Evolutionary conservation across 2,113 vertebrate genomes (phyloP).

Genomic region (Albula goreensis): DNA sequence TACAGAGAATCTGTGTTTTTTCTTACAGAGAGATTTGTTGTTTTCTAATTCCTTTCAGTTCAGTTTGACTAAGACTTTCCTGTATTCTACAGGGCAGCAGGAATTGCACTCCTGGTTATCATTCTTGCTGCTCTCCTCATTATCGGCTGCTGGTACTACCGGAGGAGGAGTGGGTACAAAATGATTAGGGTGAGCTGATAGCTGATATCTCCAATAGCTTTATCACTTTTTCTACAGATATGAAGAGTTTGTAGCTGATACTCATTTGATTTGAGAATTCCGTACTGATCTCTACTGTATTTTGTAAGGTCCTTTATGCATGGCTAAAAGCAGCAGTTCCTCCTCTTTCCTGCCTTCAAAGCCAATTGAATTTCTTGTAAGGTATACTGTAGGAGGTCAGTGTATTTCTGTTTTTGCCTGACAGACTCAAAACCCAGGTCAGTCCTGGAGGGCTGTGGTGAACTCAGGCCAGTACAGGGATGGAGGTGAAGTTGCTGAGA

Average conservation of each 20-base stretch:
- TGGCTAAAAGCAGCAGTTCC: background rate
- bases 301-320: background rate
- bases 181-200: slow-evolving; percentile 74
- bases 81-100: slow-evolving; percentile 76
- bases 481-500: slow-evolving; percentile 60
- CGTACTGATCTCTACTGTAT: no score
- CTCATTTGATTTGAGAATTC: no score
- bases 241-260: background rate
- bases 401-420: background rate
- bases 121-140: slow-evolving; percentile 80
- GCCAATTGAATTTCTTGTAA: background rate
- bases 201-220: background rate
- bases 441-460: slow-evolving; percentile 46
- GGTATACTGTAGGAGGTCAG: background rate
- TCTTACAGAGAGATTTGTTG: no score
- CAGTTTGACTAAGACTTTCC: slow-evolving; percentile 31
- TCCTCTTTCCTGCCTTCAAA: no score
- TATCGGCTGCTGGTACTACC: slow-evolving; percentile 89
- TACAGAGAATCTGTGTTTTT: no score
- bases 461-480: slow-evolving; percentile 60
- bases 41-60: background rate
- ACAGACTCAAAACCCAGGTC: slow-evolving; percentile 50
- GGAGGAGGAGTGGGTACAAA: slow-evolving; percentile 83
- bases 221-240: background rate
- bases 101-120: slow-evolving; percentile 81